Evolutionary conservation across 2,797 vertebrate species (phyloP).

Genomic region (Kryptolebias ocellatus): DNA sequence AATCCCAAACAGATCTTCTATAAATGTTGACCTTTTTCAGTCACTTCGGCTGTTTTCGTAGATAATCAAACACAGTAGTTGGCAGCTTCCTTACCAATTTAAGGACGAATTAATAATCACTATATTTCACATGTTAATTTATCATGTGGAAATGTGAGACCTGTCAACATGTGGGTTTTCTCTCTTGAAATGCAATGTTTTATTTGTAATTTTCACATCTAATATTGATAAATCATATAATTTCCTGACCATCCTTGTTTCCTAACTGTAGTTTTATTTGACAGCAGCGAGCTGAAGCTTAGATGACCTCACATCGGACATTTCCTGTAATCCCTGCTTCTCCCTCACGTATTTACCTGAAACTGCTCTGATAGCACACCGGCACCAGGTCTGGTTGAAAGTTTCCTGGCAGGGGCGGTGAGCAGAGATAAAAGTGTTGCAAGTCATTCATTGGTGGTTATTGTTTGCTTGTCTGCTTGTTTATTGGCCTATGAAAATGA

Average conservation of each 20-base stretch:
- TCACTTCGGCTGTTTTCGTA: too few relatives aligned
- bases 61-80: too few relatives aligned
- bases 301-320: background rate
- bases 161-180: too few relatives aligned
- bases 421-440: background rate
- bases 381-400: background rate
- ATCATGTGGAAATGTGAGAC: too few relatives aligned
- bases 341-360: background rate
- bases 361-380: too few relatives aligned
- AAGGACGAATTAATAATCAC: too few relatives aligned
- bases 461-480: background rate
- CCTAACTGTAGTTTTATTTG: background rate
- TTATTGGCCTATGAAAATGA: background rate
- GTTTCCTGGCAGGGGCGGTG: slow-evolving; percentile 12
- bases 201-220: too few relatives aligned
- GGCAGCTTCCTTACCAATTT: too few relatives aligned
- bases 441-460: background rate
- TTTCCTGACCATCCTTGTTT: background rate
- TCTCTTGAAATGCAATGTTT: too few relatives aligned
- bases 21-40: too few relatives aligned
- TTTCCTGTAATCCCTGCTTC: background rate
- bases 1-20: too few relatives aligned
- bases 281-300: background rate
- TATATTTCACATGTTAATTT: too few relatives aligned
- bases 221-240: background rate